These are phyloP conservation scores for Ammodytes dubius DNA, from an alignment of 2,113 vertebrate genomes.

Conservation along the genomic window DNA sequence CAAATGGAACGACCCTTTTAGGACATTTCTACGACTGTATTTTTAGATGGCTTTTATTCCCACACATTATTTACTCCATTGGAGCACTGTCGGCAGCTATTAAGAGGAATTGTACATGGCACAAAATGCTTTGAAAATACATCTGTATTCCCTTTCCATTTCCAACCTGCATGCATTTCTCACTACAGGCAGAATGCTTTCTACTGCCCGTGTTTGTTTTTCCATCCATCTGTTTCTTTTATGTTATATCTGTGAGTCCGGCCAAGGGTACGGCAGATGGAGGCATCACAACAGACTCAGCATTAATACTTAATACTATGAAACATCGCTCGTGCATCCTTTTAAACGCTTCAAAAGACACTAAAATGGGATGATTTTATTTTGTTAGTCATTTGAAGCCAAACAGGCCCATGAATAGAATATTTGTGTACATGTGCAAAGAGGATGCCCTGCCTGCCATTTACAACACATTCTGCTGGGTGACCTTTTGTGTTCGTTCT, in stretches of 20 bases:
- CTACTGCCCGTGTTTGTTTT: conserved; percentile 28
- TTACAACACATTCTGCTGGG: conserved; percentile 35
- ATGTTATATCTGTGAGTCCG: conserved; percentile 52
- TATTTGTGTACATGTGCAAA: conserved; percentile 18
- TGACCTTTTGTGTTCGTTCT: not conserved
- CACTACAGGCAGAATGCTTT: conserved; percentile 28
- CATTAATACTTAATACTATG: conserved; percentile 72
- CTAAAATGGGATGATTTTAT: conserved; percentile 63
- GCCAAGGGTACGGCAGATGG: conserved; percentile 59
- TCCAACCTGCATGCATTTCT: conserved; percentile 21
- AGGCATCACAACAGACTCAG: conserved; percentile 59
- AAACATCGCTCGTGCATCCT: conserved; percentile 59
- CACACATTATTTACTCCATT: conserved; percentile 49
- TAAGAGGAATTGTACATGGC: conserved; percentile 27
- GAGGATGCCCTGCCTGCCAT: conserved; percentile 11
- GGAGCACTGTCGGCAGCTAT: conserved; percentile 45
- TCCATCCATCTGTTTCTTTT: conserved; percentile 71
- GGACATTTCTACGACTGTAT: conserved; percentile 74
- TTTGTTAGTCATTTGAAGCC: conserved; percentile 60
- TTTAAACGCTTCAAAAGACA: conserved; percentile 73
- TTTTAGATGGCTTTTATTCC: conserved; percentile 74
- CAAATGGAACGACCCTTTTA: conserved; percentile 75
- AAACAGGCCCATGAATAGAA: conserved; percentile 35
- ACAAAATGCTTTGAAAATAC: conserved; percentile 39
- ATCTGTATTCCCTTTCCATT: conserved; percentile 45